Evolutionary conservation across 2,113 vertebrate genomes (phyloP), one percentile per base, ranked within the genome.

Genomic region (Hydrolagus affinis): DNA sequence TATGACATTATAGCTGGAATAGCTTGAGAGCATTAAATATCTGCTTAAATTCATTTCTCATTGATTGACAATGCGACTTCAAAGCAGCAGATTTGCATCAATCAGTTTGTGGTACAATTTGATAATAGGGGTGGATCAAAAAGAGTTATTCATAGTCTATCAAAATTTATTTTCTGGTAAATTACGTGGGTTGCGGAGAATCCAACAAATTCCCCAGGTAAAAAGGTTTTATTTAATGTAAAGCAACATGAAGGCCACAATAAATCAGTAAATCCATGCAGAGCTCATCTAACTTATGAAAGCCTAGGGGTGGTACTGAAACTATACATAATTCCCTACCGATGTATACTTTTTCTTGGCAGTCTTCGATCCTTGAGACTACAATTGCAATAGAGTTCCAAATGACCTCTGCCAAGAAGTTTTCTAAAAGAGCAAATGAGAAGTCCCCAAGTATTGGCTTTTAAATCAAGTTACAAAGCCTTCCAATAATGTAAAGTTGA

Each of bases 71-170:
- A 19, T 30, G 62, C 60, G 21, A 32, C 78, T 83, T 68, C 78
- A 83, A 83, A 83, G 78, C 17, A 83, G 62, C 78, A 83, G 62
- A 83, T 68, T 83, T 83, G 62, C 78, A 83, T 83, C 78, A 32
- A 32, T 83, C 25, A 83, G 60, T 66, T 32, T 83, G 78, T 32
- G 62, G 78, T 66, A 19, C 62, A 66, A 83, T 83, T 83, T 66
- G 62, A 28, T 66, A 83, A 66, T 83, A n/a, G 78, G 10, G 78
- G 62, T 66, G 78, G 78, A 83, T 66, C 78, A 68, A 60, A 68
- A 83, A 83, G 60, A 32, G 15, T 68, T 66, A 83, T 66, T 66
- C 60, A 83, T 66, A 68, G 66, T 83, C 60, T 14, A 68, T 66
- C 78, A 64, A 66, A 83, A 14, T 68, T 66, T 32, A 14, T 68